Conservation (phyloP, 2,888 invertebrate genomes). For the Drosophila macrothrix region DNA sequence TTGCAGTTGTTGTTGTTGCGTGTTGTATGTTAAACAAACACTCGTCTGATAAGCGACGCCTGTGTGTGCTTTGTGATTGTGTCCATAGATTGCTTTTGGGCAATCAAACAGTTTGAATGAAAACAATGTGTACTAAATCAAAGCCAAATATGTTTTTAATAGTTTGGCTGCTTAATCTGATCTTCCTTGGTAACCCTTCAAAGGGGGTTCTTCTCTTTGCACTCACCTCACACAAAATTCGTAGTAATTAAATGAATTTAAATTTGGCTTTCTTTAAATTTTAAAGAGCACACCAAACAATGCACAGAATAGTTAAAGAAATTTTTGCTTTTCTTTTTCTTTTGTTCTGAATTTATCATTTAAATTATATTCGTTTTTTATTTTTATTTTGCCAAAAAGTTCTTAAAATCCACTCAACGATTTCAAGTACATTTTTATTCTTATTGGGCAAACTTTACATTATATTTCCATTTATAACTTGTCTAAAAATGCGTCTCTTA, state of each 20-base stretch:
- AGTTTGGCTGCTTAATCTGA: background rate
- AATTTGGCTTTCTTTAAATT: background rate
- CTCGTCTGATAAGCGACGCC: conserved; percentile 10
- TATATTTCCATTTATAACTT: background rate
- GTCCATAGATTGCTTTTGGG: background rate
- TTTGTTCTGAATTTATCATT: background rate
- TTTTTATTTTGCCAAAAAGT: background rate
- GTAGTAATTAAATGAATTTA: background rate
- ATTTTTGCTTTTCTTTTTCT: background rate
- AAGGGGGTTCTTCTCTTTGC: background rate
- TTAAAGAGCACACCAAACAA: background rate
- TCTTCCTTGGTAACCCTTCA: background rate
- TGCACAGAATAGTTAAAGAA: background rate
- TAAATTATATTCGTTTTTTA: background rate
- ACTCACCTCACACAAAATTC: background rate
- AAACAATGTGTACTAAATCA: background rate
- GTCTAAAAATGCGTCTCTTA: background rate
- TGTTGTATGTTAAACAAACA: background rate
- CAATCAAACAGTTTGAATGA: background rate
- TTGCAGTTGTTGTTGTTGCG: background rate
- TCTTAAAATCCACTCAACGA: background rate
- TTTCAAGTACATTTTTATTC: background rate
- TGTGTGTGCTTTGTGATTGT: conserved; percentile 16
- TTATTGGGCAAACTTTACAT: background rate
- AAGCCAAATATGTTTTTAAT: background rate